phyloP scores from a whole-genome alignment of 2,113 vertebrate species.

The Erythrocercus mccallii region DNA sequence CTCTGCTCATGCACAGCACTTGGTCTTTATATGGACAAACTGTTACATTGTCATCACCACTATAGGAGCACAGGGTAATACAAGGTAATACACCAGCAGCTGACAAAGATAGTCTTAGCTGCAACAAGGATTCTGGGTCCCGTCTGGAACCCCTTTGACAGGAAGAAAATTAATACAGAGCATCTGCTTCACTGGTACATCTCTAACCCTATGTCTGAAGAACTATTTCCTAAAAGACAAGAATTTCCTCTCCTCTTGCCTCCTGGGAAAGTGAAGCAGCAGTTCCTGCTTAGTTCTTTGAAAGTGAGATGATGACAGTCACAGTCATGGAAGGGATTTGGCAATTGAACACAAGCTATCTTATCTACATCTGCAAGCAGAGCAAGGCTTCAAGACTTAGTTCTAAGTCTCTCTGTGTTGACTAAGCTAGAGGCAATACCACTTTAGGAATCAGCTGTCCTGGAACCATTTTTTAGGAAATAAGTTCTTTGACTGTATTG shows the following conservation, averaged over 20 bases:
- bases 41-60: background rate
- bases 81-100: background rate
- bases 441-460: background rate
- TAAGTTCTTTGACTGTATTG: background rate
- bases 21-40: background rate
- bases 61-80: background rate
- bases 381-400: background rate
- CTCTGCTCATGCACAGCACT: background rate
- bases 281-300: background rate
- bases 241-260: background rate
- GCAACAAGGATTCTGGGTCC: accelerated
- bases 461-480: background rate
- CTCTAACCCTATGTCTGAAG: background rate
- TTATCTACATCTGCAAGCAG: background rate
- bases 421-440: background rate
- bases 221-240: background rate
- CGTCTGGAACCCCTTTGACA: background rate
- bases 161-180: background rate
- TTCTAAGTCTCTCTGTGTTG: background rate
- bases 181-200: background rate
- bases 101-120: background rate
- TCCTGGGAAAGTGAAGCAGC: background rate
- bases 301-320: background rate
- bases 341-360: background rate
- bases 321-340: background rate